Evolutionary conservation across 2,113 vertebrate genomes (phyloP).

Genomic region (Bambusicola thoracicus): DNA sequence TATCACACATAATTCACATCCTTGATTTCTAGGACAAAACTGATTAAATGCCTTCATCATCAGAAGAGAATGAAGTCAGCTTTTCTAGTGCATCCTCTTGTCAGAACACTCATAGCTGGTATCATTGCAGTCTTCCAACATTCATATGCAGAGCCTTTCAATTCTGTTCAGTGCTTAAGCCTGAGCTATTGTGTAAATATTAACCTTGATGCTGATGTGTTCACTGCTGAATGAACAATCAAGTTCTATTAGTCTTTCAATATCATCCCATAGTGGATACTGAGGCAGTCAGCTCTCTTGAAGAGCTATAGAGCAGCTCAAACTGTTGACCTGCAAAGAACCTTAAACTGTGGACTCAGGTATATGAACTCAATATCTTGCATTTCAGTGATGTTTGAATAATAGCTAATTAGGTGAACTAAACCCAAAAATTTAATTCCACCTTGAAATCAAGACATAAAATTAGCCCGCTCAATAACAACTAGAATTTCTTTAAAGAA

Average conservation of each 20-base stretch:
- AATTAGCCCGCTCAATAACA: background rate
- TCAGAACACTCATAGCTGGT: background rate
- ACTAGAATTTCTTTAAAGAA: background rate
- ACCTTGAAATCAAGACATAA: background rate
- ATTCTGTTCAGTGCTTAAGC: background rate
- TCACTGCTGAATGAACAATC: background rate
- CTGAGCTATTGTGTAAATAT: background rate
- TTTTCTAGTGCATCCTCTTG: background rate
- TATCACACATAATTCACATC: background rate
- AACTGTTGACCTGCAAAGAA: background rate
- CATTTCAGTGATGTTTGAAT: slow-evolving; percentile 8
- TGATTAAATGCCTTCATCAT: background rate
- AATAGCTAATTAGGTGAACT: background rate
- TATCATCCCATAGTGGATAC: background rate
- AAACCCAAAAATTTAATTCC: background rate
- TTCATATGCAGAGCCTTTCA: background rate
- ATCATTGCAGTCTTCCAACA: background rate
- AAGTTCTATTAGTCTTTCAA: background rate
- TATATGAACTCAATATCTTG: background rate
- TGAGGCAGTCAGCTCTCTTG: background rate
- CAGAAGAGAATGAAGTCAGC: background rate
- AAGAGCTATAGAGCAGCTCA: background rate
- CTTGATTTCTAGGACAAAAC: background rate
- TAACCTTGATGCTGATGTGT: background rate
- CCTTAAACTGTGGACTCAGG: background rate